Evolutionary conservation across 2,888 invertebrate species (phyloP), one percentile per base, ranked within the genome.

Genomic region (Scaptomyza caliginosa): DNA sequence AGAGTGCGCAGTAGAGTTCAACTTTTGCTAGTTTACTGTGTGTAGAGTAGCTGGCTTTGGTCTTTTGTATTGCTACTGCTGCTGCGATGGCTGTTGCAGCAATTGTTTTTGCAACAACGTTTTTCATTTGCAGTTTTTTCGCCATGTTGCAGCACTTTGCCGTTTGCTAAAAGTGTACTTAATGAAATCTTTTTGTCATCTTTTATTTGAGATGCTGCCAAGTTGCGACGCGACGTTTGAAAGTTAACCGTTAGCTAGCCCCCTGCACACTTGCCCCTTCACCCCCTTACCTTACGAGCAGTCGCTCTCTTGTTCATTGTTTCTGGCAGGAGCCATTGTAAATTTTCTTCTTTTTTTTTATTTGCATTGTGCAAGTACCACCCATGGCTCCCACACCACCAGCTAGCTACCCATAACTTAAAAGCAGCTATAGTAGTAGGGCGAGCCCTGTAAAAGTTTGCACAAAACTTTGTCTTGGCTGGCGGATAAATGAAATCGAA

Each of bases 121-220:
- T 76, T 77, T 77, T 72, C 67, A 67, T 81, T 78, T 72, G 65
- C 59, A 56, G 48, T 52, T 49, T 48, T 48, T 59, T 51, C 52
- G 56, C 38, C 43, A 50, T 58, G 54, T 59, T 67, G 59, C 77
- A 68, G 66, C 74, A 68, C 74, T 68, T 69, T 65, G 67, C 63
- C 59, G 76, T 75, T 73, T 70, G 77, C 76, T 67, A 59, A 70
- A 74, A 86, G 76, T 74, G 75, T 83, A 88, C 86, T 88, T 89
- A 89, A 89, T 89, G 88, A 89, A 89, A 89, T 89, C 89, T 88
- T 89, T 89, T 89, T 86, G 88, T 89, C 89, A 87, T 89, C 83
- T 89, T 77, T 76, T 75, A 83, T 79, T 82, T 80, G 66, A 73
- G 67, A 59, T 48, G 75, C 71, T 74, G 73, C 67, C 68, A 68